Conservation (phyloP, 2,888 invertebrate genomes). For the Azorinus chamasolen region DNA sequence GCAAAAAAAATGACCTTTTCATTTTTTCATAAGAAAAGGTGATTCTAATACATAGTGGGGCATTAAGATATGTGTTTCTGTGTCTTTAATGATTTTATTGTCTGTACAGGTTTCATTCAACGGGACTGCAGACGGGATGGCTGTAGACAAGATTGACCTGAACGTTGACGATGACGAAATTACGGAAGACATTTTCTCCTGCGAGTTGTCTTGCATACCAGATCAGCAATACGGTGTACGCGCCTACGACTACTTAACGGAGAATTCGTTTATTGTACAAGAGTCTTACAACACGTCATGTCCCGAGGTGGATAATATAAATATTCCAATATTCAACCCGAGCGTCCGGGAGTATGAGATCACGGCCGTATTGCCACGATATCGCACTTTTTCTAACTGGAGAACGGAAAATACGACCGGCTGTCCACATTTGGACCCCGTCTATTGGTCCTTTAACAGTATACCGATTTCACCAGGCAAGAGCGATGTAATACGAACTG, state of each 20-base stretch:
- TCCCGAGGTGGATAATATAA: constrained; percentile 75
- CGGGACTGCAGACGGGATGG: constrained; percentile 64
- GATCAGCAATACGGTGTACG: constrained; percentile 54
- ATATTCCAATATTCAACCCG: constrained; percentile 71
- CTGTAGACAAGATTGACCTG: constrained; percentile 68
- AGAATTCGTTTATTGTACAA: constrained; percentile 61
- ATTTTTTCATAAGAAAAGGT: too few relatives aligned
- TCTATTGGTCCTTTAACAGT: constrained; percentile 68
- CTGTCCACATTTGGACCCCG: constrained; percentile 68
- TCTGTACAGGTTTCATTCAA: constrained; percentile 44
- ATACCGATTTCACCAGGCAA: constrained; percentile 19
- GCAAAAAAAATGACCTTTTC: too few relatives aligned
- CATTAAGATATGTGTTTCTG: too few relatives aligned
- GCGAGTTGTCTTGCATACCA: constrained; percentile 65
- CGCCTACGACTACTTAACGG: constrained; percentile 32
- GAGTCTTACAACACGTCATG: constrained; percentile 73
- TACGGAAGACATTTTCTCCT: constrained; percentile 65
- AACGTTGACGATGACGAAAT: constrained; percentile 64
- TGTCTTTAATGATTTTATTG: background rate
- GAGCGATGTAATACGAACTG: constrained; percentile 22
- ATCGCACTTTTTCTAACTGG: constrained; percentile 68
- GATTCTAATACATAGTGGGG: too few relatives aligned
- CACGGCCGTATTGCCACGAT: constrained; percentile 70
- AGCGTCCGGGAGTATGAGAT: constrained; percentile 64
- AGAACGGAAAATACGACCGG: constrained; percentile 65